Percentiles rank a stretch among this genome's conserved stretches.
Evolutionary conservation across 2,888 invertebrate genomes (phyloP).

Genomic region (Emmelina monodactyla): DNA sequence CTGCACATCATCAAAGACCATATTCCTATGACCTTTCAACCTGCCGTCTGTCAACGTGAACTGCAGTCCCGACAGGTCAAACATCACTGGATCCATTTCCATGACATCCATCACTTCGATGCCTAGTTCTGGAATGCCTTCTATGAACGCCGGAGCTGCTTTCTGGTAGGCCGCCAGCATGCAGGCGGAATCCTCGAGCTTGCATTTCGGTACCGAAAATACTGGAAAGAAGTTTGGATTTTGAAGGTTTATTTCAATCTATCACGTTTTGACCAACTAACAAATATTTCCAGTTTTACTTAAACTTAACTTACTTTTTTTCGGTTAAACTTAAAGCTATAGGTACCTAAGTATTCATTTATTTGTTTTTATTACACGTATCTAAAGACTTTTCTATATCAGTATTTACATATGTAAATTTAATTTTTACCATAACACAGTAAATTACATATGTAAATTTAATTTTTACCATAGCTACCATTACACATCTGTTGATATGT

Average conservation of each 20-base stretch:
- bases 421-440: too few relatives aligned
- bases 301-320: too few relatives aligned
- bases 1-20: constrained; percentile 25
- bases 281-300: too few relatives aligned
- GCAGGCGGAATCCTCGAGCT: constrained; percentile 25
- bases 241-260: background rate
- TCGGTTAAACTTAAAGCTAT: too few relatives aligned
- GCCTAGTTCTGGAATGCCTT: constrained; percentile 25
- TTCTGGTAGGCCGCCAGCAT: constrained; percentile 24
- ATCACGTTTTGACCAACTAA: background rate
- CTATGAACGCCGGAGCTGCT: constrained; percentile 22
- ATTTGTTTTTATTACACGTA: too few relatives aligned
- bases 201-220: constrained; percentile 29
- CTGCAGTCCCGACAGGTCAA: constrained; percentile 30
- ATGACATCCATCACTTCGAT: constrained; percentile 26
- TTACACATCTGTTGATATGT: too few relatives aligned
- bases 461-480: too few relatives aligned
- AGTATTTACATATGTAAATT: too few relatives aligned
- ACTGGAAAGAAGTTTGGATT: constrained; percentile 18
- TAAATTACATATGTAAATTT: too few relatives aligned
- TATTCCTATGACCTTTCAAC: constrained; percentile 24
- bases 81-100: constrained; percentile 24
- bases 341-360: too few relatives aligned
- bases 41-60: constrained; percentile 24
- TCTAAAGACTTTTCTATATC: too few relatives aligned